These are phyloP conservation scores for Notodonta dromedarius DNA, from an alignment of 2,888 invertebrate species.

Conservation along the genomic window DNA sequence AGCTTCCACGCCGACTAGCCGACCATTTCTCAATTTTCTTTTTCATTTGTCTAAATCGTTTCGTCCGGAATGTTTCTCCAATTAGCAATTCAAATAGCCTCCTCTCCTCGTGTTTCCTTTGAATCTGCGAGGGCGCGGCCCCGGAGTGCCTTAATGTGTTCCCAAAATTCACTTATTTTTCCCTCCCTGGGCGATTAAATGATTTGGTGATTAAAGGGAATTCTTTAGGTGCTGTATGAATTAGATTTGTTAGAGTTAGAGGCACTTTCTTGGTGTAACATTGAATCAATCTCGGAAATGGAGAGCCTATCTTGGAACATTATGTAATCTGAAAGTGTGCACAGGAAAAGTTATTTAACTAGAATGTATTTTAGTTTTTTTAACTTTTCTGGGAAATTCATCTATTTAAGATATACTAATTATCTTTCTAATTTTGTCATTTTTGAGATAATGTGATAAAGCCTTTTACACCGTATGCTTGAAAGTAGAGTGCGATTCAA, in stretches of 20 bases:
- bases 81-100: slow-evolving; percentile 65
- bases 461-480: no score
- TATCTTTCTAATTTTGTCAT: no score
- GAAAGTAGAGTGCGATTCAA: no score
- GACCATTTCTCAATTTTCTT: slow-evolving; percentile 3
- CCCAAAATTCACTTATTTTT: slow-evolving; percentile 25
- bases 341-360: no score
- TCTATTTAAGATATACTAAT: no score
- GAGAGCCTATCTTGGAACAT: no score
- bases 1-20: not conserved
- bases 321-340: no score
- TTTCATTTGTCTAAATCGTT: slow-evolving; percentile 16
- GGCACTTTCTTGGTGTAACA: not conserved
- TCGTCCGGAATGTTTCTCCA: slow-evolving; percentile 37
- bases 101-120: slow-evolving; percentile 30
- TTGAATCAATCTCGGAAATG: no score
- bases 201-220: slow-evolving; percentile 11
- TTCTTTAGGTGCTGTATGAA: slow-evolving; percentile 8
- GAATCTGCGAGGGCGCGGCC: slow-evolving; percentile 9
- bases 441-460: no score
- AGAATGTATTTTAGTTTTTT: no score
- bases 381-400: no score
- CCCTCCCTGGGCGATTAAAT: slow-evolving; percentile 19
- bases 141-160: slow-evolving; percentile 32
- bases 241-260: not conserved